phyloP scores from a whole-genome alignment of 2,888 invertebrate species.

The Hipparchia sbordonii region DNA sequence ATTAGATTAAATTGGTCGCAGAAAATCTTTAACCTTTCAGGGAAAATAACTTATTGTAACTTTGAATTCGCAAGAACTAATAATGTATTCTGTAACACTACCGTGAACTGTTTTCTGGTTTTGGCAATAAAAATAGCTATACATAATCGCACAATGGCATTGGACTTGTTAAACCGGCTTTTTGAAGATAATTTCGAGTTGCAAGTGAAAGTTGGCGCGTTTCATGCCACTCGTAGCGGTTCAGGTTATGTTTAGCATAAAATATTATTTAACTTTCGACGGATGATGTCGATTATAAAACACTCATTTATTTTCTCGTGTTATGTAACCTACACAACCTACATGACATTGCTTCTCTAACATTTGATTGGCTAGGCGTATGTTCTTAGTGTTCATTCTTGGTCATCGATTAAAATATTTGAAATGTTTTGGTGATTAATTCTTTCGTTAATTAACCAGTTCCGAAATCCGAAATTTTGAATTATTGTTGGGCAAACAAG shows the following conservation, averaged over 20 bases:
- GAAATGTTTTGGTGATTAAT: neutral
- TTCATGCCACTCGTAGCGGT: slow-evolving; percentile 61
- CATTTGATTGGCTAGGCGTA: neutral
- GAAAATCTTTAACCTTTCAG: neutral
- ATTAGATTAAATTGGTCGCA: neutral
- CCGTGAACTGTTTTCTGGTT: neutral
- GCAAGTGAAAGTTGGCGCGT: slow-evolving; percentile 72
- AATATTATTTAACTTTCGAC: slow-evolving; percentile 70
- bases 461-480: neutral
- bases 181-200: slow-evolving; percentile 53
- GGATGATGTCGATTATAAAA: slow-evolving; percentile 66
- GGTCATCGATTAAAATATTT: neutral
- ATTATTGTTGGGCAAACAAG: neutral
- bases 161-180: slow-evolving; percentile 62
- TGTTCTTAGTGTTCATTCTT: neutral
- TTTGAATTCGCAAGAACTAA: too few species aligned
- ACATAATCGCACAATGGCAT: slow-evolving; percentile 48
- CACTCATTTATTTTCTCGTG: slow-evolving; percentile 52
- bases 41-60: neutral
- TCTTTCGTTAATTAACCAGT: neutral
- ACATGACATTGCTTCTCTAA: slow-evolving; percentile 29
- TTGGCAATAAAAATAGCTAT: slow-evolving; percentile 32
- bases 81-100: slow-evolving; percentile 2
- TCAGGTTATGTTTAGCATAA: slow-evolving; percentile 54
- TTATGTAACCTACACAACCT: slow-evolving; percentile 20